A percentile compares a stretch with the other conserved stretches of the same genome.
Conservation (phyloP, 2,888 invertebrate genomes). For the Pyrocoelia pectoralis region DNA sequence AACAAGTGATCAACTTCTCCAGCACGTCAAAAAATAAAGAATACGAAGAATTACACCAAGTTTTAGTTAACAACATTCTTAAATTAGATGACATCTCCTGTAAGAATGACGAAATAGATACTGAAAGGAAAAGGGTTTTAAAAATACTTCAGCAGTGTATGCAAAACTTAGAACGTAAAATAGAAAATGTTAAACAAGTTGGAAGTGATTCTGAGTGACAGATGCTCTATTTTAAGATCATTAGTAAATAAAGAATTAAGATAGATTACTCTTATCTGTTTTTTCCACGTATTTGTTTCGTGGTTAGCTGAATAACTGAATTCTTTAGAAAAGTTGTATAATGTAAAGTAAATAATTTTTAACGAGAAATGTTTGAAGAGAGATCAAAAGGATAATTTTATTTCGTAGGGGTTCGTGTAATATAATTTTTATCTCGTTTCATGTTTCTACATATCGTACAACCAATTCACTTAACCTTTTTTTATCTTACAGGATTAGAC, state of each 20-base stretch:
- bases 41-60: neutral
- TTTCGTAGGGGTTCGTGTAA: too few species aligned
- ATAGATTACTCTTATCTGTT: neutral
- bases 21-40: conserved; percentile 2
- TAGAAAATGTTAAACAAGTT: neutral
- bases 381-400: too few species aligned
- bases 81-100: conserved; percentile 9
- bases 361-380: too few species aligned
- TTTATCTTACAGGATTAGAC: too few species aligned
- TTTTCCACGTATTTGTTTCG: neutral
- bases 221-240: neutral
- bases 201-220: neutral
- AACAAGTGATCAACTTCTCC: neutral
- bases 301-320: too few species aligned
- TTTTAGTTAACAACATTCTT: conserved; percentile 6
- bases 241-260: neutral
- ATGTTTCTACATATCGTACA: too few species aligned
- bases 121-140: neutral
- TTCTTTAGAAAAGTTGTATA: too few species aligned
- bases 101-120: neutral
- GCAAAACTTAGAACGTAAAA: conserved; percentile 11
- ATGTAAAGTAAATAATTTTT: too few species aligned
- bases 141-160: conserved; percentile 6
- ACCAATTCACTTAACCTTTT: too few species aligned
- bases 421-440: too few species aligned